Percentiles rank a stretch among this genome's conserved stretches.
Conservation (phyloP, 2,113 vertebrate genomes). For the Excalfactoria chinensis region DNA sequence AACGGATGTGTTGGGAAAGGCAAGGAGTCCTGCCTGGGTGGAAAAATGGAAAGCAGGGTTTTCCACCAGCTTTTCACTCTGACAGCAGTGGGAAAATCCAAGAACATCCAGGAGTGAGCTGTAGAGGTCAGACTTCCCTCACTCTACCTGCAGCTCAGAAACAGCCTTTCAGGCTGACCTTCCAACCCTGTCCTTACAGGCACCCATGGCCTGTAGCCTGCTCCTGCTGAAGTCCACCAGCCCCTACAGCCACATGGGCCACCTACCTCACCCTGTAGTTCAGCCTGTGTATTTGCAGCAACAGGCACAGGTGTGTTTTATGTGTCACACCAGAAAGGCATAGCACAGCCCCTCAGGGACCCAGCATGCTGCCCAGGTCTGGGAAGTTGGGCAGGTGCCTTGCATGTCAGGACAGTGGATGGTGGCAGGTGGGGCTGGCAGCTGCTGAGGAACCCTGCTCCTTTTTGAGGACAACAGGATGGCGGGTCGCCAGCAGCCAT, state of each 20-base stretch:
- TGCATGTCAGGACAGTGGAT: accelerated
- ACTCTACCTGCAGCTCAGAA: accelerated
- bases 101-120: not conserved
- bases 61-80: not conserved
- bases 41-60: not conserved
- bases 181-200: not conserved
- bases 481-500: not conserved
- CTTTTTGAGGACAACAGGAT: not conserved
- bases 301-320: not conserved
- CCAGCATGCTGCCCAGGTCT: not conserved
- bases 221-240: not conserved
- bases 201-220: no score
- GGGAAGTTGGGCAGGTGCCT: not conserved
- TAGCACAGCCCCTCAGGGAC: not conserved
- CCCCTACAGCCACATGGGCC: not conserved
- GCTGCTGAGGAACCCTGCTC: accelerated
- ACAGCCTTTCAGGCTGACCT: accelerated
- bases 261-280: not conserved
- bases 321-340: not conserved
- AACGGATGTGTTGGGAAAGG: not conserved
- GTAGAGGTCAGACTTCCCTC: slow-evolving; percentile 74
- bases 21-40: not conserved
- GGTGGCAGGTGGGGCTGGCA: accelerated
- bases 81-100: not conserved
- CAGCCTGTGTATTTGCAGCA: not conserved